These are phyloP conservation scores for Nemopilema nomurai DNA, from an alignment of 30 jellyfish, hydroid and myxozoan species.

Conservation along the genomic window DNA sequence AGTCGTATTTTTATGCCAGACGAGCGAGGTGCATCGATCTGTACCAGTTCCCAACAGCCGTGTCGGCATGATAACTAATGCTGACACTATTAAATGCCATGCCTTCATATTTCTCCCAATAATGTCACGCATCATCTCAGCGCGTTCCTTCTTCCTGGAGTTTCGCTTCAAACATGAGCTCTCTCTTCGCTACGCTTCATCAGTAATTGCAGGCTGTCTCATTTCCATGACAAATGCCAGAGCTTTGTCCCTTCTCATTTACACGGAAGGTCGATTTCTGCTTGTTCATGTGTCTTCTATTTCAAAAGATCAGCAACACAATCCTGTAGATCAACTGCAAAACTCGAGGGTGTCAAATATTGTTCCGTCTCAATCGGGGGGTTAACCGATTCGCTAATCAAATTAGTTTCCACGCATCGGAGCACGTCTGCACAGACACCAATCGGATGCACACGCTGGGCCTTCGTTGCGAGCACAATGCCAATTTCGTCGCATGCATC, in stretches of 20 bases:
- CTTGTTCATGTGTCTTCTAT: neutral
- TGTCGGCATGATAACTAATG: neutral
- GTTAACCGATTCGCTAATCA: neutral
- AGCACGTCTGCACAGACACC: too few species aligned
- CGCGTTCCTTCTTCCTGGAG: neutral
- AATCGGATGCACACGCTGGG: neutral
- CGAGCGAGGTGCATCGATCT: conserved; percentile 26
- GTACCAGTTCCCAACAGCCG: neutral
- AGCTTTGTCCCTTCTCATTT: neutral
- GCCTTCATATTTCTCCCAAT: neutral
- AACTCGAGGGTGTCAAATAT: neutral
- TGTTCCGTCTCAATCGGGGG: neutral
- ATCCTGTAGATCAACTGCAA: neutral
- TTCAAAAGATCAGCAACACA: neutral
- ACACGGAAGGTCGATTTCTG: neutral
- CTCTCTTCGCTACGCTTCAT: neutral
- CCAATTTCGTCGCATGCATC: neutral
- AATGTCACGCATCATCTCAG: neutral
- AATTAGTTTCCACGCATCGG: neutral
- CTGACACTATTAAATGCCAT: neutral
- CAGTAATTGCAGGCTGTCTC: neutral
- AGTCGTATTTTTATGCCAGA: conserved; percentile 48
- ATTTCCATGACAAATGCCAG: neutral
- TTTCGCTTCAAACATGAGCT: neutral
- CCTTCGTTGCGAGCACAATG: neutral